Evolutionary conservation across 2,797 vertebrate species (phyloP), one percentile per base, ranked within the genome.

Genomic region (Megalops cyprinoides): DNA sequence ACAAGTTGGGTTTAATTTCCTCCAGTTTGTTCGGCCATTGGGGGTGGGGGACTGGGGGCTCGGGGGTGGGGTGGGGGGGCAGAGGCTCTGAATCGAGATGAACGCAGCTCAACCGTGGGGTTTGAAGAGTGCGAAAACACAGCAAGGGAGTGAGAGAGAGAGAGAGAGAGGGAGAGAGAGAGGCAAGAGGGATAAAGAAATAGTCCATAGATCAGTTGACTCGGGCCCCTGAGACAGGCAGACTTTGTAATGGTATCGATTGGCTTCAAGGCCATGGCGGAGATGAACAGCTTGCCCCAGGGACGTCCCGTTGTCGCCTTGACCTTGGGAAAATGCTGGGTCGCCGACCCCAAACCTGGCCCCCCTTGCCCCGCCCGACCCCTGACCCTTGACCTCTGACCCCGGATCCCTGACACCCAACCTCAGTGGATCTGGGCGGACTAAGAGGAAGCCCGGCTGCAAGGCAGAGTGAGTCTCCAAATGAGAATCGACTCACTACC

Each of bases 401-500:
- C 90, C 81, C 60, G 71, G 88, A 83, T 91, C 85, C 82, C 39
- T 86, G 84, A 87, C 88, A 88, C 82, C 20, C 83, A 83, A 89
- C 87, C 82, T 44, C 60, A 58, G n/a, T 69, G 65, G 20, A 39
- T 69, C 42, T 23, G 15, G 31, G 0, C 1, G 34, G 20, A 15
- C 4, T 4, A n/a, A 25, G 55, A n/a, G 55, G 51, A 85, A 91
- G 90, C 93, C 88, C 85, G 82, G 85, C 85, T 84, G 34, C 28
- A 4, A 25, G 60, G 25, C 28, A 14, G 3, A 65, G 2, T 37
- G 62, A 58, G 23, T 92, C 91, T 93, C 93, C 90, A 96, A 96
- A 97, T 96, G 94, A 95, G 94, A 96, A 97, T 97, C 95, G 97
- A 98, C 97, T 94, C 91, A 88, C 84, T 88, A 85, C 90, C 56